Evolutionary conservation across 2,888 invertebrate genomes (phyloP).

Genomic region (Clusia tigrina): DNA sequence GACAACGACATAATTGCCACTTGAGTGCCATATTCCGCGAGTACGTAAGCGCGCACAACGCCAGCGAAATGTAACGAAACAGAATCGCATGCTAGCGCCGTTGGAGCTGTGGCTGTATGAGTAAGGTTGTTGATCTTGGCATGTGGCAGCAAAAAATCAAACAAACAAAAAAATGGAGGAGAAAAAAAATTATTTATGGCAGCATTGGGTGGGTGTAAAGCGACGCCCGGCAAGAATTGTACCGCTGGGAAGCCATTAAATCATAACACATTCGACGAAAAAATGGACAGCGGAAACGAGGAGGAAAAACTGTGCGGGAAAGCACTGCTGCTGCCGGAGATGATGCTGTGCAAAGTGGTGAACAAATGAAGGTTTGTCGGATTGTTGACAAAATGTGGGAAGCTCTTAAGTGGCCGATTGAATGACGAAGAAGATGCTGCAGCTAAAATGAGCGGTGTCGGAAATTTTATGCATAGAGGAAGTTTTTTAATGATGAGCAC

Average conservation of each 20-base stretch:
- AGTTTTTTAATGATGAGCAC: no score
- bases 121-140: background rate
- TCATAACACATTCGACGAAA: background rate
- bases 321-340: background rate
- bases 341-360: background rate
- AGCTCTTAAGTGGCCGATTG: no score
- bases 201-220: background rate
- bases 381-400: no score
- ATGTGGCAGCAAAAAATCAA: constrained; percentile 1
- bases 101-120: background rate
- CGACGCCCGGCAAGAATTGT: background rate
- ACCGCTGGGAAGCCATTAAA: constrained; percentile 7
- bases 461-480: no score
- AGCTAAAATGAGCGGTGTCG: no score
- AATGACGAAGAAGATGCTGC: no score
- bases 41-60: background rate
- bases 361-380: background rate
- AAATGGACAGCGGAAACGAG: background rate
- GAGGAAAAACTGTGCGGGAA: background rate
- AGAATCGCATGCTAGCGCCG: background rate
- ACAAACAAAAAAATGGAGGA: background rate
- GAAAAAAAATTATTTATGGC: background rate
- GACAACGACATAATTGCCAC: no score
- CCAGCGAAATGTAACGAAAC: background rate
- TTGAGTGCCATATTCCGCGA: no score